Base-by-base conservation (phyloP, 1,140 invertebrate genomes). In the Pentalonia nigronervosa region DNA sequence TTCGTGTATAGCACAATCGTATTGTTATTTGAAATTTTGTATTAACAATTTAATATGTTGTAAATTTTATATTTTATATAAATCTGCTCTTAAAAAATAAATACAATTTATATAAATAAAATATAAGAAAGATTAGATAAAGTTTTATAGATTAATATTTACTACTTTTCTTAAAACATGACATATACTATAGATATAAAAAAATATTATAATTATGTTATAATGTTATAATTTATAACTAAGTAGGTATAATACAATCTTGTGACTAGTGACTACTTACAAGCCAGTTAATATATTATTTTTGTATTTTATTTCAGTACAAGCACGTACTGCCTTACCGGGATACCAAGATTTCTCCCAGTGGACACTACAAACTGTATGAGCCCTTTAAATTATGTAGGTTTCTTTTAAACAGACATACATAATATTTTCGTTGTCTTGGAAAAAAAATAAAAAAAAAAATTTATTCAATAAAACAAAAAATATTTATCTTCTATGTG, bases 271-370 rank as follows among this genome's bases (percentile, higher is more conserved):
- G 76, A 83, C 34, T 83, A 83, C 34, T 83, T 36, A 83, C 76
- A 83, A 83, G n/a, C 76, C 7, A 83, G 76, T 83, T 83, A 9
- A 83, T 83, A 83, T 36, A 36, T 83, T 76, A 67, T 9, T 83
- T 83, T 83, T 83, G 21, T 83, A 83, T 83, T 83, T 21, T 83
- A 83, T 83, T 83, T 83, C 34, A 83, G 21, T 21, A 83, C 76
- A 83, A 83, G 76, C 76, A 36, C 76, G 34, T 83, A 83, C 34
- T 83, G 2, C 7, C 76, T 83, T 8, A 34, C 20, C 20, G 34
- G 76, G 14, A 34, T 83, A 36, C 20, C n/a, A 23, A 83, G 76
- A 83, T 83, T 83, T 83, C 76, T 76, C 60, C 76, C 76, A 36
- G 21, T 36, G 34, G 76, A 83, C 76, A 83, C 21, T 36, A 83